Conservation (phyloP, 2,797 vertebrate species). For the Eulemur coronatus region DNA sequence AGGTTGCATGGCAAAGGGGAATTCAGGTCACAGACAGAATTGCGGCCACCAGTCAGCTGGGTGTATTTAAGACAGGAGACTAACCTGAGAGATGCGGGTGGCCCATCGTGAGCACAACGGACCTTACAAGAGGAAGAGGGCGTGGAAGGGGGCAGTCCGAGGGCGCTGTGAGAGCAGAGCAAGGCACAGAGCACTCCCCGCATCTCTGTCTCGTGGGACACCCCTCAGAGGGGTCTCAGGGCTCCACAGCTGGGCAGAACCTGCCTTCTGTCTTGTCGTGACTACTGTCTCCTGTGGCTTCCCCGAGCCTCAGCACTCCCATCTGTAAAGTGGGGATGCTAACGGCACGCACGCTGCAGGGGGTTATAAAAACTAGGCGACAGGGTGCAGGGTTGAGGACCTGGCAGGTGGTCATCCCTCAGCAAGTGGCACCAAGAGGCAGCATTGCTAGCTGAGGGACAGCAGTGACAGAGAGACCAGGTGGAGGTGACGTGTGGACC, state of each 20-base stretch:
- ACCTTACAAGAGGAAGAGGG: background rate
- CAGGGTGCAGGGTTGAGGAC: too few relatives aligned
- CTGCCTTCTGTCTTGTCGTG: fast-evolving
- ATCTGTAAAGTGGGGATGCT: background rate
- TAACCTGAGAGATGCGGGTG: background rate
- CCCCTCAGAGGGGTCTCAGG: background rate
- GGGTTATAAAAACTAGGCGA: background rate
- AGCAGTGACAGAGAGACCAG: fast-evolving
- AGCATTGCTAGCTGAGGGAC: fast-evolving
- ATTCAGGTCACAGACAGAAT: background rate
- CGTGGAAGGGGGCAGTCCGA: background rate
- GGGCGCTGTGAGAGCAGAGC: background rate
- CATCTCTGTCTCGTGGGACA: background rate
- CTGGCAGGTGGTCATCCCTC: background rate
- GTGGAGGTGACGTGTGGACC: background rate
- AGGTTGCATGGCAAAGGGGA: background rate
- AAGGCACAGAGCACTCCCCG: background rate
- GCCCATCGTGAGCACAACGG: background rate
- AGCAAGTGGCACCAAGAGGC: fast-evolving
- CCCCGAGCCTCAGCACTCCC: background rate
- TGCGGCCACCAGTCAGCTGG: background rate
- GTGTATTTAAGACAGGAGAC: background rate
- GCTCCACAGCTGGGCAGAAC: background rate
- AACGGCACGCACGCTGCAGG: fast-evolving
- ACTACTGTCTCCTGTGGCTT: background rate